Evolutionary conservation across 30 jellyfish, hydroid and myxozoan genomes (phyloP).

Genomic region (Aurelia aurita): DNA sequence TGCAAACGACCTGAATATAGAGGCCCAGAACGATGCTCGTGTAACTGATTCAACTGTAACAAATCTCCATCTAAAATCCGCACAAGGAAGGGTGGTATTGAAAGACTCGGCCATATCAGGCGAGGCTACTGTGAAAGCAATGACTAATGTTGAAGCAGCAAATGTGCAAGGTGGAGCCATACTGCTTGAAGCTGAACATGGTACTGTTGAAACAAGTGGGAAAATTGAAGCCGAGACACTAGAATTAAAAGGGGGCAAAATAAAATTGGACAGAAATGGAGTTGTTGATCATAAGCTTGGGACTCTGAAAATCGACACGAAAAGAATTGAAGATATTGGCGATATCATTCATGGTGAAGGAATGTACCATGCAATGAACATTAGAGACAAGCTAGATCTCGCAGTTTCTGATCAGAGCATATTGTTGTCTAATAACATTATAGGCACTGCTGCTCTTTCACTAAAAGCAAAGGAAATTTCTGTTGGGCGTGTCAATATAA

Average conservation of each 20-base stretch:
- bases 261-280: not conserved
- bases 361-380: not conserved
- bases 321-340: not conserved
- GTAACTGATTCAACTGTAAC: not conserved
- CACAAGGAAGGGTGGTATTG: not conserved
- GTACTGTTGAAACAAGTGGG: not conserved
- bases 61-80: not conserved
- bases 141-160: not conserved
- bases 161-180: not conserved
- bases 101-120: not conserved
- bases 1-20: not conserved
- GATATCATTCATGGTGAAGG: conserved; percentile 5
- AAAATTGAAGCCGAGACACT: not conserved
- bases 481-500: not conserved
- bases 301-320: conserved; percentile 1
- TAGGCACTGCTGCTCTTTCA: not conserved
- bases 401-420: conserved; percentile 10
- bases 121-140: not conserved
- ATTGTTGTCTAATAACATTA: not conserved
- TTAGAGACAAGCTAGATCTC: not conserved
- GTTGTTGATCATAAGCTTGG: not conserved
- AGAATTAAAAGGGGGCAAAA: not conserved
- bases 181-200: not conserved
- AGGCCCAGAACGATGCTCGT: not conserved
- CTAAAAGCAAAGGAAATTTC: not conserved